Evolutionary conservation across 1,140 invertebrate genomes (phyloP), one percentile per base, ranked within the genome.

Genomic region (Drosophila jambulina): DNA sequence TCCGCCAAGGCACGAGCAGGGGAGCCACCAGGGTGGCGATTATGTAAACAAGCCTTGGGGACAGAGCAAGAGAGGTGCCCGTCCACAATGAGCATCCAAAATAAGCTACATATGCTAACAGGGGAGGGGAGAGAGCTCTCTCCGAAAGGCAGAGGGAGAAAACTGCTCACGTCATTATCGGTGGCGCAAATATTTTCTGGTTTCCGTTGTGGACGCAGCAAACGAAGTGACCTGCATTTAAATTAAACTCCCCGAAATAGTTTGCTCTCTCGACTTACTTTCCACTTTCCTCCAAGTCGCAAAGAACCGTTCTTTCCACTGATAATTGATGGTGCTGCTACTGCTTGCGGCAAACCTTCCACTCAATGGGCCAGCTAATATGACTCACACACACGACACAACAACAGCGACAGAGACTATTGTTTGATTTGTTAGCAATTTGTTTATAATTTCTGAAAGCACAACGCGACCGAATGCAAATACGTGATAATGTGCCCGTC

Each of bases 41-140:
- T 74, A 74, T 74, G 70, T 72, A 74, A 74, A 74, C 70, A 74
- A 74, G 70, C 69, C 67, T 59, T 71, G 45, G 51, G 45, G 64
- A n/a, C 21, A 21, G 25, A 32, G 29, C 17, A 23, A 53, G 34
- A 57, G 38, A 38, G 23, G 32, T 32, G 36, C n/a, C 17, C 63
- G 17, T n/a, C n/a, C n/a, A n/a, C n/a, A n/a, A n/a, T 12, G 21
- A 65, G 54, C 38, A 61, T 1, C 56, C 42, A 45, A 62, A 59
- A 64, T 60, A 59, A 25, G 32, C 34, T 48, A 25, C 34, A 58
- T 12, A 38, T 25, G 23, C 5, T 3, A 40, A 19, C 13, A 25
- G 25, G 7, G n/a, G n/a, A 43, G 51, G 27, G 27, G 15, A 38
- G 23, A 36, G 21, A 17, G 51, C 38, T 43, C 27, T 23, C 38